phyloP scores from a whole-genome alignment of 2,113 vertebrate genomes.

The Odocoileus hemionus region DNA sequence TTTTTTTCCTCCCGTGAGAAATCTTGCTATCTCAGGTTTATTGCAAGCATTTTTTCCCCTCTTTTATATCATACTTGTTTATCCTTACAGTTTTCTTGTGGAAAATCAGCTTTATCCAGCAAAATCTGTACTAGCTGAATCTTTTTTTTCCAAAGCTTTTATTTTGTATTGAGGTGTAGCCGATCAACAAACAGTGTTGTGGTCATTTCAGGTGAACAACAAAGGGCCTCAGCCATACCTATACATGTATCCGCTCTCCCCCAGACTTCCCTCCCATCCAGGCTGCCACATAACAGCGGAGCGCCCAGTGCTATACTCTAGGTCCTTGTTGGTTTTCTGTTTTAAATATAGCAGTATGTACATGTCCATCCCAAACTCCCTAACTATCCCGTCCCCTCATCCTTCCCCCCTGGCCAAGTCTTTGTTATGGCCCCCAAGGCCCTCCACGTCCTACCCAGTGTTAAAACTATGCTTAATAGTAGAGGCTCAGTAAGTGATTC shows the following conservation, averaged over 20 bases:
- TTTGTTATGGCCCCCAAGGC: not conserved
- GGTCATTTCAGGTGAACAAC: not conserved
- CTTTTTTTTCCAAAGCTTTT: not conserved
- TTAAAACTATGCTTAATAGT: not conserved
- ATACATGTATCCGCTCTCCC: not conserved
- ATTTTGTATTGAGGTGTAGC: not conserved
- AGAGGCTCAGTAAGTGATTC: not conserved
- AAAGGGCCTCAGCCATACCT: not conserved
- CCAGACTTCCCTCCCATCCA: not conserved
- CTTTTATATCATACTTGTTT: constrained; percentile 54
- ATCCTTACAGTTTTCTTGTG: constrained; percentile 41
- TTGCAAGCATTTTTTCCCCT: not conserved
- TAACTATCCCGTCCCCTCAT: not conserved
- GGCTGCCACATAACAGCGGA: not conserved
- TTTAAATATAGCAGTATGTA: not conserved
- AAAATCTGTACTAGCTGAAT: constrained; percentile 42
- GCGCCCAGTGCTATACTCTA: not conserved
- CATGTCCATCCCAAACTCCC: not conserved
- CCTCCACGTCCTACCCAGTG: not conserved
- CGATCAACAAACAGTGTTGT: not conserved
- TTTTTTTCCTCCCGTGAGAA: constrained; percentile 14
- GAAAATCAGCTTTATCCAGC: constrained; percentile 63
- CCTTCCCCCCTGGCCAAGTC: not conserved
- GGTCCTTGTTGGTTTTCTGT: not conserved
- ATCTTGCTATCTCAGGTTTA: constrained; percentile 23